phyloP scores from a whole-genome alignment of 1,140 invertebrate species.

The Mactra quadrangularis region DNA sequence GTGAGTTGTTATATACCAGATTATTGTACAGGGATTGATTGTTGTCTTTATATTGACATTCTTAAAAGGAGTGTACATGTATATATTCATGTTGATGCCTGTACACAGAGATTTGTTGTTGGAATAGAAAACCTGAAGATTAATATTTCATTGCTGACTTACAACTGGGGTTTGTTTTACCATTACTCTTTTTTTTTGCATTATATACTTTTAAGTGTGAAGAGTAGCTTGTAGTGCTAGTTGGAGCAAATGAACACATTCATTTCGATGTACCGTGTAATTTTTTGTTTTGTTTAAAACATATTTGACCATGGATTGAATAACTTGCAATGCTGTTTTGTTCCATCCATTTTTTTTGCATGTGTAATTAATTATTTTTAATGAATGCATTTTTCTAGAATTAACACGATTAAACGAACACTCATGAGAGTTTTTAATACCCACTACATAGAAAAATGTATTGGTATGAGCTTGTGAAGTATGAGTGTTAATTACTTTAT shows the following conservation, averaged over 20 bases:
- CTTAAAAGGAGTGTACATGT: neutral
- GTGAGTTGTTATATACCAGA: slow-evolving; percentile 13
- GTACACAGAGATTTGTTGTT: slow-evolving; percentile 16
- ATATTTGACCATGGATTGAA: neutral
- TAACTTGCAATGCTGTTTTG: neutral
- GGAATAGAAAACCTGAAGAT: slow-evolving; percentile 42
- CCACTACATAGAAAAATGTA: too few species aligned
- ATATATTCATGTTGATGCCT: slow-evolving; percentile 20
- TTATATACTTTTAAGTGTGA: slow-evolving; percentile 36
- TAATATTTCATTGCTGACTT: slow-evolving; percentile 19
- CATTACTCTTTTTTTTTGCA: slow-evolving; percentile 33
- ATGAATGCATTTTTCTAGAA: too few species aligned
- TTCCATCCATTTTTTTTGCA: neutral
- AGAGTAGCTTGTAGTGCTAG: neutral
- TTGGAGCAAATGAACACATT: neutral
- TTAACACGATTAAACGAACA: too few species aligned
- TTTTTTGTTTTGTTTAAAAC: neutral
- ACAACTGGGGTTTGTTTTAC: slow-evolving; percentile 35
- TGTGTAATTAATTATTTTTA: neutral
- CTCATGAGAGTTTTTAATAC: too few species aligned
- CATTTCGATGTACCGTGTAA: neutral
- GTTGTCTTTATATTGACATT: slow-evolving; percentile 20
- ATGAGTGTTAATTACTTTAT: too few species aligned
- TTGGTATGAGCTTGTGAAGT: too few species aligned
- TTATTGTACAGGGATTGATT: slow-evolving; percentile 22